Conservation (phyloP, 2,888 invertebrate genomes). For the Erpobdella octoculata region DNA sequence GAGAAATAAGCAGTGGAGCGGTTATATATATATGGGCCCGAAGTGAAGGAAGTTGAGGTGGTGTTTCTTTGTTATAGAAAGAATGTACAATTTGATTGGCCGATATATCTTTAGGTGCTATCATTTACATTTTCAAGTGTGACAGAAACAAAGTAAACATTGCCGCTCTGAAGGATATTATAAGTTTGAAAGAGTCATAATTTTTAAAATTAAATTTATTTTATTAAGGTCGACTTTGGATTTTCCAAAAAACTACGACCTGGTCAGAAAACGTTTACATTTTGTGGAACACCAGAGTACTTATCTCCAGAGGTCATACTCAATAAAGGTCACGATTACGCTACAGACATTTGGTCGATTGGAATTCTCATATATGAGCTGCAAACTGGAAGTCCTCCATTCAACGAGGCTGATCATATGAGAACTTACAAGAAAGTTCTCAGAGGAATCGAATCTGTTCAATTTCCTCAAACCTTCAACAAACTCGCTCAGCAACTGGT, state of each 20-base stretch:
- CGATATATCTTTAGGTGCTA: no score
- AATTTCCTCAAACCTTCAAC: conserved; percentile 87
- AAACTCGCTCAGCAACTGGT: conserved; percentile 88
- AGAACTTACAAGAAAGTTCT: conserved; percentile 97
- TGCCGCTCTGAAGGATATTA: no score
- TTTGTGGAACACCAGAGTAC: conserved; percentile 87
- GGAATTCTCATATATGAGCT: conserved; percentile 97
- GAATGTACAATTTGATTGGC: no score
- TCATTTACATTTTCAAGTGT: no score
- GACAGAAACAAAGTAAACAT: no score
- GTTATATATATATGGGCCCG: no score
- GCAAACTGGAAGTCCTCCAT: conserved; percentile 81
- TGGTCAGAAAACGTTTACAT: conserved; percentile 97
- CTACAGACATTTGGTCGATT: conserved; percentile 94
- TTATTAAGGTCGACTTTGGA: conserved; percentile 77
- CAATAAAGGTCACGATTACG: conserved; percentile 84
- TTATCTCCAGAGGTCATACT: conserved; percentile 97
- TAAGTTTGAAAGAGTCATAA: background rate
- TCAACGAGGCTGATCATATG: conserved; percentile 95
- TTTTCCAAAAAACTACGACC: conserved; percentile 82
- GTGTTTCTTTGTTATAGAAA: no score
- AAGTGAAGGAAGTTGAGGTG: no score
- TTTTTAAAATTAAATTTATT: background rate
- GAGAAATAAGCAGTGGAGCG: no score
- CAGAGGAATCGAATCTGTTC: conserved; percentile 94